Evolutionary conservation across 2,113 vertebrate species (phyloP), one percentile per base, ranked within the genome.

Genomic region (Ptyas mucosa): DNA sequence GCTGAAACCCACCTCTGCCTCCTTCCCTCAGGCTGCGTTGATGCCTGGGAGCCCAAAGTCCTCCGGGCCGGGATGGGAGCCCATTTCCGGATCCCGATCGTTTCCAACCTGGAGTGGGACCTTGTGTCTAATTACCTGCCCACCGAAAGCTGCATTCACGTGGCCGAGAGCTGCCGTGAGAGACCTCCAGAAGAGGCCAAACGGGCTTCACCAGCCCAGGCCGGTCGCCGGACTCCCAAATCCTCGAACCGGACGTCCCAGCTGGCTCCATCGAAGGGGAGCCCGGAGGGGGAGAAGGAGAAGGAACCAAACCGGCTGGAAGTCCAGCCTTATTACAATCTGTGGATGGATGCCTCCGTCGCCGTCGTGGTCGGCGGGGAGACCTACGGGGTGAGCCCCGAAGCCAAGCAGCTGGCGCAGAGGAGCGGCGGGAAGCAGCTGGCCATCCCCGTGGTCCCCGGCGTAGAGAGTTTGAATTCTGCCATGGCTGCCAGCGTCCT

Each of bases 21-120:
- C 34, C 91, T 0, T 4, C 89, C 94, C 5, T 29, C 96, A 99
- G 99, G 99, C 90, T 99, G 99, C 3, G 99, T 99, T 91, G 99
- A 99, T 91, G 97, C 96, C 0, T 99, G 99, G 99, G 99, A 99
- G 87, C 99, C 99, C 0, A 99, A 99, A 97, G 99, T 99, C 89
- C 97, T 99, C 3, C 98, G 99, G 52, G 98, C 98, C 23, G 99
- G 98, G 0, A 99, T 99, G 99, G 99, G 99, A 0, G 99, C 99
- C 6, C 99, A 99, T 93, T 99, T 99, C 97, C 98, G 98, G 52
- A 95, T 99, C 51, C 99, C 99, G 52, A 94, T 99, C 61, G 0
- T 98, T 8, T 58, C 97, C 87, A 97, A 58, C 61, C 94, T 99
- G 95, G 97, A 97, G 61, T 99, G 99, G 99, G 96, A 97, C 0